A percentile compares a stretch with the other conserved stretches of the same genome.
phyloP scores from a whole-genome alignment of 2,113 vertebrate species.

The Lophotis ruficrista region DNA sequence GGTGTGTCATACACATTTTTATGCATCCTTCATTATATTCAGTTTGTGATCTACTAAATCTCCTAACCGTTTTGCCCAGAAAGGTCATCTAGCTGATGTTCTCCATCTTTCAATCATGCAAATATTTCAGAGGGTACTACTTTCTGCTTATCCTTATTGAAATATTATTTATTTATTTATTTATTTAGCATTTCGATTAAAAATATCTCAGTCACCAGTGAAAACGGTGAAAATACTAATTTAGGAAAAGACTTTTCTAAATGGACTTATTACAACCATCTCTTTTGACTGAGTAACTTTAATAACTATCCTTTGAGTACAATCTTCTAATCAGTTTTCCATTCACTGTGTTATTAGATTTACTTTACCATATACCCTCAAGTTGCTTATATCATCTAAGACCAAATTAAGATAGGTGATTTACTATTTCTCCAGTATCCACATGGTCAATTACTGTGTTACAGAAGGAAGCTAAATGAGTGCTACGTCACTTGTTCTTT shows the following conservation, averaged over 20 bases:
- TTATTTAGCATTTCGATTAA: neutral
- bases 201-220: neutral
- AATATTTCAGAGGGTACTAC: neutral
- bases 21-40: neutral
- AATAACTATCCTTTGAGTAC: neutral
- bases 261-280: neutral
- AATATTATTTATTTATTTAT: neutral
- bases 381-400: neutral
- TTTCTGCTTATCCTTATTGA: neutral
- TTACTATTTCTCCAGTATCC: neutral
- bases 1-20: neutral
- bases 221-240: neutral
- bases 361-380: neutral
- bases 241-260: neutral
- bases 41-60: neutral
- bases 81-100: neutral
- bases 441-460: neutral
- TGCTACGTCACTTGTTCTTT: neutral
- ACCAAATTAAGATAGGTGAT: neutral
- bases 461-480: neutral
- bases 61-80: neutral
- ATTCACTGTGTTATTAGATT: neutral
- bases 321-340: neutral
- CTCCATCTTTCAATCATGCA: neutral
- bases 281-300: neutral